Evolutionary conservation across 2,797 vertebrate species (phyloP), one percentile per base, ranked within the genome.

Genomic region (Poecilia picta): DNA sequence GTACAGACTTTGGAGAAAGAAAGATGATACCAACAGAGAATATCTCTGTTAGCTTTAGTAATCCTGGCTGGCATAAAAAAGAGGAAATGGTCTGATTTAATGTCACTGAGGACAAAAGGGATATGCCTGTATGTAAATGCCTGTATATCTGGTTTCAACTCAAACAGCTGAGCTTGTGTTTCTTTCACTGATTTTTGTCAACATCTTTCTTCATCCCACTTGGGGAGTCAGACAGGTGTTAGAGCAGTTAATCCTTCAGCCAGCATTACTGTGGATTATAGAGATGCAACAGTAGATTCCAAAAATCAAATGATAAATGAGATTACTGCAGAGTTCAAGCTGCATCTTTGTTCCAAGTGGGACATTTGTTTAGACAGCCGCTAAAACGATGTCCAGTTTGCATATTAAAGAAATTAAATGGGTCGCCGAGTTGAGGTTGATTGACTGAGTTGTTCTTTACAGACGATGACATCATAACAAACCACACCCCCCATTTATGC

Each of bases 191-290:
- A 39, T 68, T 68, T 68, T 41, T 68, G 33, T 12, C 64, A 68
- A 68, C 33, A 68, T 68, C 33, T 39, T 68, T 71, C 41, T 71
- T 71, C 25, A 43, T 70, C 25, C 11, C 66, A 45, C 66, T 43
- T 70, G 12, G 66, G 13, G 39, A 43, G 43, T 28, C n/a, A 8
- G 25, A 43, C 68, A 71, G 68, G 68, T 71, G 68, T 43, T 70
- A n/a, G 23, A n/a, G 41, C 68, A 45, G 23, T 71, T 71, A 71
- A 71, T 71, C 68, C 68, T 28, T 8, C 39, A n/a, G 25, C 13
- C 23, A 71, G 68, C 41, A 45, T 71, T 45, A 45, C 68, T 45
- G 41, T 28, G 68, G 68, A 71, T 71, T 46, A 71, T 28, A 46
- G 13, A 28, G 68, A 45, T n/a, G 66, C 25, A 45, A n/a, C 66